Evolutionary conservation across 1,140 invertebrate species (phyloP), one percentile per base, ranked within the genome.

Genomic region (Drosophila asahinai): DNA sequence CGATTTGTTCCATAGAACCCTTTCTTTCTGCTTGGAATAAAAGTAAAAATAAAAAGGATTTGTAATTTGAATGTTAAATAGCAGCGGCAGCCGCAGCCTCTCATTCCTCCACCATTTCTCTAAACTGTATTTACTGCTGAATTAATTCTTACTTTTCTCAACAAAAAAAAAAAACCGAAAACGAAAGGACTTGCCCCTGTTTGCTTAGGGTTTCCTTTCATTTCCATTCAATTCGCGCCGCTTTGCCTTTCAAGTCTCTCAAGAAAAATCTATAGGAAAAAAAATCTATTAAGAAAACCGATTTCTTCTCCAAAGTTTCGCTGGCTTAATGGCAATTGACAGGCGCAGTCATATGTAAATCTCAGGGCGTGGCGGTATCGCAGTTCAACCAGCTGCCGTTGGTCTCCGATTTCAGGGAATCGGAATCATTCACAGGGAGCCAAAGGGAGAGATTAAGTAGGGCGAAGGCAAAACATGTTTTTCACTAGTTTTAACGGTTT

Each of bases 51-150:
- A 71, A 52, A 81, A 89, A 86, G 86, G 86, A 89, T 89, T 89
- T 90, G 84, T 89, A 89, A 89, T 90, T 89, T 89, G 86, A 90
- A 89, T 89, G 87, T 89, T 90, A 89, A 89, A 89, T 90, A 89
- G 86, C 81, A 60, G 73, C 59, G 48, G 72, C 61, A 47, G 15
- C 61, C 27, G 51, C 67, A 40, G 36, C 54, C 33, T 48, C 19
- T 47, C 43, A 38, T 38, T 58, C 65, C 64, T 55, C 67, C 67
- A 47, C 70, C 25, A 48, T 25, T 49, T 38, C 43, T 58, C 65
- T 81, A 83, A 83, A 87, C 83, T 84, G 52, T 84, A 89, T 87
- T 87, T 89, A 84, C 84, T 89, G 78, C 84, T 90, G 84, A 89
- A 89, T 89, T 89, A 89, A 89, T 87, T 87, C 83, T 79, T 52